Evolutionary conservation across 2,113 vertebrate genomes (phyloP), one percentile per base, ranked within the genome.

Genomic region (Dermatemys mawii): DNA sequence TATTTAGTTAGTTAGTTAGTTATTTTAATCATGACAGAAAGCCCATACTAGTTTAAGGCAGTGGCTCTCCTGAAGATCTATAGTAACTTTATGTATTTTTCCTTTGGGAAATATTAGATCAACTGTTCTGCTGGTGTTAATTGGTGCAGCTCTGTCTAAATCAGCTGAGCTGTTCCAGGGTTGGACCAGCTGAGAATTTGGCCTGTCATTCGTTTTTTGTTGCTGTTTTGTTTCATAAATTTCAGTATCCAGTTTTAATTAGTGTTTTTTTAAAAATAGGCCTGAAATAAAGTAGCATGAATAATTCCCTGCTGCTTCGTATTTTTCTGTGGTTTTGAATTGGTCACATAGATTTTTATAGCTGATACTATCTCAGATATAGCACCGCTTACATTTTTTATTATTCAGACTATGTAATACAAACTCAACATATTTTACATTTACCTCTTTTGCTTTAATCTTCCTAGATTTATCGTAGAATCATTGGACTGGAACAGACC

Each of bases 81-180:
- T 67, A 1, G 0, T 53, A 78, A 6, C 24, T 0, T 4, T 2
- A 0, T 38, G 76, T 51, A 3, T 17, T 32, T 75, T 26, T 57
- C 16, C 51, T 53, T 84, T 35, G 1, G 35, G 29, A 1, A 80
- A 85, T 0, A 1, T 0, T 0, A 2, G 46, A 5, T 70, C 0
- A 0, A 14, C 75, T 27, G 3, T 88, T 32, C 78, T 51, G 70
- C 44, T 83, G n/a, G 1, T 80, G 22, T 9, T n/a, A 44, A 73
- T 26, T 41, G 17, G 8, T 8, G 87, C n/a, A 87, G n/a, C 50
- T 78, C 81, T 1, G n/a, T 53, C 44, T 48, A 2, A 27, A 50
- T n/a, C 38, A 41, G 10, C 19, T 41, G 67, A 41, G 67, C 10
- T 73, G 86, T 44, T 21, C 38, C 24, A 26, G 51, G 51, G 29